A percentile compares a stretch with the other conserved stretches of the same genome.
These are phyloP conservation scores for Acleris literana DNA, from an alignment of 2,888 invertebrate species.

Conservation along the genomic window DNA sequence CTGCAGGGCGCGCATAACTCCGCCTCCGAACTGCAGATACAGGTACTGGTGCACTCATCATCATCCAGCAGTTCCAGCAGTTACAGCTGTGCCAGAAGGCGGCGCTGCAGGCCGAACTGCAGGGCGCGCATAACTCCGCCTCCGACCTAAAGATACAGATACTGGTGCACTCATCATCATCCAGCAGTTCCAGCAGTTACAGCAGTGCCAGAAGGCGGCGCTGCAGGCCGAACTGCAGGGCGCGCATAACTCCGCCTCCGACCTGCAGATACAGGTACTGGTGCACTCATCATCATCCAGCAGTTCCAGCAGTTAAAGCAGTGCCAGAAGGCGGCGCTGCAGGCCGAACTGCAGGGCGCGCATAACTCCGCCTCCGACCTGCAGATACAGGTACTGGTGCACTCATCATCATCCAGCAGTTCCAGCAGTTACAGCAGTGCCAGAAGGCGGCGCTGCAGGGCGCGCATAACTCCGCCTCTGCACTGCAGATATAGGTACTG, in stretches of 20 bases:
- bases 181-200: conserved; percentile 87
- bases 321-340: conserved; percentile 87
- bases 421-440: conserved; percentile 89
- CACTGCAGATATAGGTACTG: conserved; percentile 85
- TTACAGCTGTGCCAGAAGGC: conserved; percentile 89
- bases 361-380: conserved; percentile 90
- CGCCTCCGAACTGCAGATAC: conserved; percentile 87
- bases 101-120: conserved; percentile 87
- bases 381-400: conserved; percentile 81
- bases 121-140: conserved; percentile 88
- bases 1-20: conserved; percentile 89
- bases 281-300: background rate
- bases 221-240: conserved; percentile 88
- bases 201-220: conserved; percentile 88
- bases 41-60: conserved; percentile 56
- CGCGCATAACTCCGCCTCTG: conserved; percentile 90
- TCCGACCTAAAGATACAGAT: conserved; percentile 88
- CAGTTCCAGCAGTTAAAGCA: no score
- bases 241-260: conserved; percentile 89
- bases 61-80: conserved; percentile 84
- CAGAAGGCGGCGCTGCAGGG: conserved; percentile 87
- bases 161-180: background rate
- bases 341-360: conserved; percentile 88
- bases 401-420: conserved; percentile 65
- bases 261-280: conserved; percentile 85